Base-by-base conservation (phyloP, 64 coral and sea anemone genomes). In the Cladopsammia gracilis region DNA sequence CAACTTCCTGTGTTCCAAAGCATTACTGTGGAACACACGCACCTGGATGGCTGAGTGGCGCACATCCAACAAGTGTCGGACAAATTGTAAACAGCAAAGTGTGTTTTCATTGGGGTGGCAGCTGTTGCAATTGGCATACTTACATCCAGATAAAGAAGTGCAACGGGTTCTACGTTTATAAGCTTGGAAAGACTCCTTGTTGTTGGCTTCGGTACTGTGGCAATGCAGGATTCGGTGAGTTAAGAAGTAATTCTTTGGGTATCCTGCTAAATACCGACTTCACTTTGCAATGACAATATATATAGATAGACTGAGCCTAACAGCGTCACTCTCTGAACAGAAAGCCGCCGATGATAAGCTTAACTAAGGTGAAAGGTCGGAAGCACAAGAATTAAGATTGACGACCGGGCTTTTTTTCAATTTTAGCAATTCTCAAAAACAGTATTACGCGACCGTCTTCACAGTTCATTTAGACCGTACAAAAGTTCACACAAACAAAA, bases 21-120 rank as follows among this genome's bases (percentile, higher is more conserved):
- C 10, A 90, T 49, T 59, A 75, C 15, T 90, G 88, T 80, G 88
- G 88, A 78, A 90, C 72, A 5, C 88, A 90, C 43, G 75, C 75
- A 7, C 88, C 88, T 16, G 88, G 88, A 10, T 90, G 88, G 88
- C 19, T 90, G 58, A 53, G 54, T 13, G 88, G 88, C 1, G 12
- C 71, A 5, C 88, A 80, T 24, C 88, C 88, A 69, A 90, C 71
- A 60, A 48, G 68, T 4, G 74, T 68, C 6, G 88, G 72, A 34
- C 50, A 75, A 26, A 68, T 22, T 49, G 88, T 90, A 5, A 79
- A 58, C 46, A 46, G 54, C 10, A 61, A 51, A 77, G 72, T 90
- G 3, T 90, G 88, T 52, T 90, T 78, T 52, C 71, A 79, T 75
- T 90, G 75, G 71, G 47, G 61, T 18, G 57, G 75, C 3, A 79